Evolutionary conservation across 2,888 invertebrate species (phyloP).

Genomic region (Drosophila mimica): DNA sequence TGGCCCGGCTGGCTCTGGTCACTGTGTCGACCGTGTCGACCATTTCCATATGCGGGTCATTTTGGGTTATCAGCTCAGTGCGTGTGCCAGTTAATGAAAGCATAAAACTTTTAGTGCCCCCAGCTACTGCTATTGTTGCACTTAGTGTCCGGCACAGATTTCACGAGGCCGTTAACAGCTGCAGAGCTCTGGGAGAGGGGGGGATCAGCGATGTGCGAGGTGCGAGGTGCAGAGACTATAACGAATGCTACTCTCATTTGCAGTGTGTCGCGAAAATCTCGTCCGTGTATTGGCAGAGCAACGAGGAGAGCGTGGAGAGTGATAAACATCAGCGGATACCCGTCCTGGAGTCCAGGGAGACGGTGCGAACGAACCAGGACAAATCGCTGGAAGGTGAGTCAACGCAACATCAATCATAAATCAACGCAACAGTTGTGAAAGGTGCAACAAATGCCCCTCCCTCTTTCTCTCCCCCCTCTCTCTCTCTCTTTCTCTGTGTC

Average conservation of each 20-base stretch:
- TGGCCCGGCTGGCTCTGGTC: not conserved
- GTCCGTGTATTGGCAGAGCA: conserved; percentile 93
- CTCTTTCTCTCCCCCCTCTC: not conserved
- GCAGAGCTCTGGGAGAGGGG: not conserved
- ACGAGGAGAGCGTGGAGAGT: conserved; percentile 94
- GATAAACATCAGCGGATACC: conserved; percentile 91
- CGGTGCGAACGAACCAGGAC: conserved; percentile 86
- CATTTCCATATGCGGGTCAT: conserved; percentile 59
- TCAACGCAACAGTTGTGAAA: conserved; percentile 67
- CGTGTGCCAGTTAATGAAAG: conserved; percentile 71
- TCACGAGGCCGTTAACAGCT: conserved; percentile 46
- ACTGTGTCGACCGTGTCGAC: conserved; percentile 7
- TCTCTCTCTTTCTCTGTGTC: not conserved
- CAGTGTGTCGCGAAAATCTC: conserved; percentile 94
- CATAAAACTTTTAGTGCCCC: conserved; percentile 75
- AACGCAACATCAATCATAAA: conserved; percentile 68
- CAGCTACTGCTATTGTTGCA: conserved; percentile 6
- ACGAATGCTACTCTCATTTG: conserved; percentile 53
- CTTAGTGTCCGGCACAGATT: conserved; percentile 46
- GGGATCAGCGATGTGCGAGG: too few species aligned
- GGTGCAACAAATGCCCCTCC: conserved; percentile 9
- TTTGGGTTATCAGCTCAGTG: conserved; percentile 60
- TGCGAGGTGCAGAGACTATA: not conserved
- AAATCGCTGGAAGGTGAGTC: conserved; percentile 82
- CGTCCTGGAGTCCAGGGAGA: conserved; percentile 91